phyloP scores from a whole-genome alignment of 2,888 invertebrate species.

The Ochlodes sylvanus region DNA sequence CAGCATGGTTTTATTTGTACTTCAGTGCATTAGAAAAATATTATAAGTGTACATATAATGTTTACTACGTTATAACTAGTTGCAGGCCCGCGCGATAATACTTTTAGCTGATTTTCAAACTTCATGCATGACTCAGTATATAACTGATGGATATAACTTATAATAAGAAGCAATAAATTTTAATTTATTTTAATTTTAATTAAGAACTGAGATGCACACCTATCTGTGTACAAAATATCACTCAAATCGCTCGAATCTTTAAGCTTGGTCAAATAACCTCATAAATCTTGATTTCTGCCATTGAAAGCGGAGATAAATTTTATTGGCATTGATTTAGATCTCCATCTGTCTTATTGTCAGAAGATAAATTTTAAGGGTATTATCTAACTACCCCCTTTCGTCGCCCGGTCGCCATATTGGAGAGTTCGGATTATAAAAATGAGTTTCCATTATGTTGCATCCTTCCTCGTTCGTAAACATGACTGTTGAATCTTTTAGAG shows the following conservation, averaged over 20 bases:
- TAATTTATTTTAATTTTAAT: too few species aligned
- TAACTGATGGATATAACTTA: too few species aligned
- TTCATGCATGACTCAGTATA: too few species aligned
- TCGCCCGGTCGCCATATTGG: neutral
- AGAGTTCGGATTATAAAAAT: conserved; percentile 1
- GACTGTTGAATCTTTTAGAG: neutral
- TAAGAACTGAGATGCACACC: too few species aligned
- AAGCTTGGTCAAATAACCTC: conserved; percentile 4
- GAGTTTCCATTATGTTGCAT: neutral
- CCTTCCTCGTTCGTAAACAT: neutral
- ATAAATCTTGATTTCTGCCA: conserved; percentile 26
- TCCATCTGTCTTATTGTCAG: conserved; percentile 28
- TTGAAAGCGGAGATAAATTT: conserved; percentile 35
- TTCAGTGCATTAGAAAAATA: neutral
- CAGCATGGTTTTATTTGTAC: neutral
- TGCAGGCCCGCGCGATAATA: too few species aligned
- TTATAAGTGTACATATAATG: too few species aligned
- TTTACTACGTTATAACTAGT: too few species aligned
- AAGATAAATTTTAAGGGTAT: conserved; percentile 31
- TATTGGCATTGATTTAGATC: conserved; percentile 35
- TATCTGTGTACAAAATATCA: neutral
- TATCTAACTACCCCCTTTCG: conserved; percentile 14
- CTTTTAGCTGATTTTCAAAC: too few species aligned
- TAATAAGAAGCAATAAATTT: too few species aligned
- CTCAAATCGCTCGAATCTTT: neutral